Evolutionary conservation across 2,113 vertebrate species (phyloP).

Genomic region (Melanostigma gelatinosum): DNA sequence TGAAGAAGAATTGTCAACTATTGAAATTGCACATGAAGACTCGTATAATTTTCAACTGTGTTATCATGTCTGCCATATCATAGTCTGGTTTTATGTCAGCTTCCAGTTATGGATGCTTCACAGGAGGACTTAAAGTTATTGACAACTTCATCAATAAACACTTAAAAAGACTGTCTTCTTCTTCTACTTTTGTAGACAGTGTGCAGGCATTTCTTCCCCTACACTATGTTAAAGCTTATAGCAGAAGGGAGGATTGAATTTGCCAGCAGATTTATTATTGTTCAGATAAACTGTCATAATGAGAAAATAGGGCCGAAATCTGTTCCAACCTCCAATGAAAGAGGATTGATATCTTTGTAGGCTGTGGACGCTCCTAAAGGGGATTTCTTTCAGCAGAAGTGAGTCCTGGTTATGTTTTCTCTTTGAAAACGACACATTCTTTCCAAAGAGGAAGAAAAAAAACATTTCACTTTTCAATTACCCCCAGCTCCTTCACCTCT

Average conservation of each 20-base stretch:
- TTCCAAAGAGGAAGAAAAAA: slow-evolving; percentile 71
- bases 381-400: slow-evolving; percentile 58
- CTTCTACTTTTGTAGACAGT: slow-evolving; percentile 2
- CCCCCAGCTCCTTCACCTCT: slow-evolving; percentile 80
- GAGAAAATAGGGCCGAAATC: slow-evolving; percentile 50
- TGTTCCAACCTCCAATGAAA: slow-evolving; percentile 53
- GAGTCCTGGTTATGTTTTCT: slow-evolving; percentile 73
- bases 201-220: background rate
- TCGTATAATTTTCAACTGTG: background rate
- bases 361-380: slow-evolving; percentile 40
- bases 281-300: slow-evolving; percentile 49
- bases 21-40: background rate
- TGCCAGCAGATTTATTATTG: slow-evolving; percentile 30
- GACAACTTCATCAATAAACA: slow-evolving; percentile 1
- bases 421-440: slow-evolving; percentile 78
- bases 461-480: slow-evolving; percentile 85
- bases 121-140: background rate
- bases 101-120: slow-evolving; percentile 3
- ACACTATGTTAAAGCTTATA: slow-evolving; percentile 8
- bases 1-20: background rate
- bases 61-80: background rate
- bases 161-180: background rate
- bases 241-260: slow-evolving; percentile 4
- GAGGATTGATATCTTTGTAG: slow-evolving; percentile 62
- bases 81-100: background rate